Evolutionary conservation across 2,888 invertebrate species (phyloP), one percentile per base, ranked within the genome.

Genomic region (Cosmorhoe ocellata): DNA sequence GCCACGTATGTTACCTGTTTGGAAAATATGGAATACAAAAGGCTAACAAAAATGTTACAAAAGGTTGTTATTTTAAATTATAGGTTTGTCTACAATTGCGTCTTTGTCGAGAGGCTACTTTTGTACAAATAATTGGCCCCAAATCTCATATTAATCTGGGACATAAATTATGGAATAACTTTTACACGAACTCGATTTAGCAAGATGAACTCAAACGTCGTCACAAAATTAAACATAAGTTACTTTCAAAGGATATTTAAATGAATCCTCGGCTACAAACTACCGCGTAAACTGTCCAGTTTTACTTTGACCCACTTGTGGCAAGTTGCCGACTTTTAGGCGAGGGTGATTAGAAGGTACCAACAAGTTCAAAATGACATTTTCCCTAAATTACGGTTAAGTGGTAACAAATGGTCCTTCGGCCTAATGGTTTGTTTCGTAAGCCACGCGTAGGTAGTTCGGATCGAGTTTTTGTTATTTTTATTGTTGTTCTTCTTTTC

Each of bases 281-380:
- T 54, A 56, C 39, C 45, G 43, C 52, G 58, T 61, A 61, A 61
- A 61, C 51, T 52, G 58, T 54, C 52, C 47, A 58, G 58, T 54
- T 43, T 44, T 58, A 56, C 56, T 61, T 52, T 61, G 56, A 56
- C 58, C 61, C 46, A 56, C 54, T 61, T 56, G 42, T 32, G 5
- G 32, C 32, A 53, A 61, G 45, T 58, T 56, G 38, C 46, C 38
- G 49, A 56, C 56, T 58, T 58, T 58, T 51, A 51, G 53, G 49
- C 59, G 48, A 49, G 56, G 51, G 45, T 48, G 58, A 56, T 60
- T 56, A 57, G 53, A 53, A 51, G 53, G 56, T 51, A 42, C 27
- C 42, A 32, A 56, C 41, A 39, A 42, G 56, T 56, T 58, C 39
- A 41, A 51, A 60, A 54, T 58, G 49, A 56, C 53, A 47, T 57